Evolutionary conservation across 1,140 invertebrate genomes (phyloP).

Genomic region (Aphelinus atriplicis): DNA sequence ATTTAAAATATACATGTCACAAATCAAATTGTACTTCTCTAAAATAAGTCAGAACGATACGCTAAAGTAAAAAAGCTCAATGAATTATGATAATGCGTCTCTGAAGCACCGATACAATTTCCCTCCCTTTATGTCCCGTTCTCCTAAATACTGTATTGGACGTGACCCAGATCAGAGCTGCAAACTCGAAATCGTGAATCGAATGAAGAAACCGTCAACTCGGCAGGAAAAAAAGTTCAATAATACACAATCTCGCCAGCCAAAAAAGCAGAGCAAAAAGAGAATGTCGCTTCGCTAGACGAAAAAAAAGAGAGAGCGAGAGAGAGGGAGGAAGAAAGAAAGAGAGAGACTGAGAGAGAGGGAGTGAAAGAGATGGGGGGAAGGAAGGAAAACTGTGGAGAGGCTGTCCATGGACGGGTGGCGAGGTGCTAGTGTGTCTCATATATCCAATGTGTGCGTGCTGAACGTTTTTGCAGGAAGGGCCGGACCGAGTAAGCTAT

Average conservation of each 20-base stretch:
- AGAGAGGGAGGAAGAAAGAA: background rate
- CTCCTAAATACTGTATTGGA: too few relatives aligned
- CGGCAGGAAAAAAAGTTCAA: background rate
- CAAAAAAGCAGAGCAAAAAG: too few relatives aligned
- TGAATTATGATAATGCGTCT: too few relatives aligned
- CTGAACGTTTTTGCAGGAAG: conserved; percentile 65
- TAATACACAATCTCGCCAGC: background rate
- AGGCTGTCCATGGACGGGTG: background rate
- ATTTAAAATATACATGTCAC: too few relatives aligned
- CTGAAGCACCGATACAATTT: too few relatives aligned
- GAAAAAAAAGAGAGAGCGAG: background rate
- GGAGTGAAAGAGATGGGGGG: too few relatives aligned
- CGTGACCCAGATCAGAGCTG: background rate
- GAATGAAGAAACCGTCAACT: conserved; percentile 7
- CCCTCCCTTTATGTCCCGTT: too few relatives aligned
- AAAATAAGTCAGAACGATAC: too few relatives aligned
- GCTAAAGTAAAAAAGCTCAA: too few relatives aligned
- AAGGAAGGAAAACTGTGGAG: background rate
- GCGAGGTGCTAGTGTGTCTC: background rate
- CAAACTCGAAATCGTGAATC: background rate
- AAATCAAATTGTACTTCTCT: too few relatives aligned
- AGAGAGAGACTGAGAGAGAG: too few relatives aligned
- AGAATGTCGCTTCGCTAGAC: too few relatives aligned
- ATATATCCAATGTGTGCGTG: conserved; percentile 31
- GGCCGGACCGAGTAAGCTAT: conserved; percentile 72